These are phyloP conservation scores for Anseranas semipalmata DNA, from an alignment of 2,113 vertebrate genomes.

Conservation along the genomic window DNA sequence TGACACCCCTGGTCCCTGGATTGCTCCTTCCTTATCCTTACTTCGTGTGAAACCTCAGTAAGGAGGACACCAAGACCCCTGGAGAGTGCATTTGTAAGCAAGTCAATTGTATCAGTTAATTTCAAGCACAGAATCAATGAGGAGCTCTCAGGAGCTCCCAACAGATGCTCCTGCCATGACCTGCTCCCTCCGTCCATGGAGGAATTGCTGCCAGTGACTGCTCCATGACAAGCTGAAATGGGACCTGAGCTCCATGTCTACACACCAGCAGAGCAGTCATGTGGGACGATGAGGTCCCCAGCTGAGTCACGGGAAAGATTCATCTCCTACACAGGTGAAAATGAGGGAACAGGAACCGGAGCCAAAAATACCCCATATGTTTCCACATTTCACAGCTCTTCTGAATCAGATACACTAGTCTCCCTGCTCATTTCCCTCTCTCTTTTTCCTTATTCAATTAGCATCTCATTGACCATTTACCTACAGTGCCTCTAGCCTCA, in stretches of 20 bases:
- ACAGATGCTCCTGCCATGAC: background rate
- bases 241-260: background rate
- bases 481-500: background rate
- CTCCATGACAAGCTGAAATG: background rate
- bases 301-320: background rate
- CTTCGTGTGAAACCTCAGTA: background rate
- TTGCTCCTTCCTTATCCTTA: background rate
- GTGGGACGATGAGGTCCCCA: background rate
- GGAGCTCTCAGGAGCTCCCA: background rate
- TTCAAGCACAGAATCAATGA: background rate
- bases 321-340: background rate
- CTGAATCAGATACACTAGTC: background rate
- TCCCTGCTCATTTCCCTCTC: background rate
- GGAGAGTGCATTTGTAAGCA: background rate
- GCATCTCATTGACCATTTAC: constrained; percentile 37
- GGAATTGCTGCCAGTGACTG: background rate
- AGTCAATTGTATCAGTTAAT: background rate
- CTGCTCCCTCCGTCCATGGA: background rate
- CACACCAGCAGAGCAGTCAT: background rate
- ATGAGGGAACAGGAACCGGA: background rate
- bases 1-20: too few species aligned
- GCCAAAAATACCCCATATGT: background rate
- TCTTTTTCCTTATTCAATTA: constrained; percentile 26
- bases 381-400: background rate
- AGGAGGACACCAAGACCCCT: background rate